Evolutionary conservation across 2,888 invertebrate genomes (phyloP).

Genomic region (Octonoba sinensis): DNA sequence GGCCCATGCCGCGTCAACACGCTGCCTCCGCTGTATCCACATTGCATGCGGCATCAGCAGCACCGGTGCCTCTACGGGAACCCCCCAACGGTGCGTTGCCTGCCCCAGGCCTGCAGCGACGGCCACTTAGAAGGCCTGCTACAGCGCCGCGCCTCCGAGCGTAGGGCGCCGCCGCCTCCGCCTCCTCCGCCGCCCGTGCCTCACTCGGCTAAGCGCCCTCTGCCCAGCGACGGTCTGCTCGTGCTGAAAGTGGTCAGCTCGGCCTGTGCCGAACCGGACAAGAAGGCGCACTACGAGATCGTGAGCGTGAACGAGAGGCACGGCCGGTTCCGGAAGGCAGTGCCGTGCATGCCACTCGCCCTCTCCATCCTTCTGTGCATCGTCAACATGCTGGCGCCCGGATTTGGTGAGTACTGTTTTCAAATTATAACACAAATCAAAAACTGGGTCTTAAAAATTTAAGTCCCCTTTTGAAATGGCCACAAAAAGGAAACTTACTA

Average conservation of each 20-base stretch:
- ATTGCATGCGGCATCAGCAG: constrained; percentile 62
- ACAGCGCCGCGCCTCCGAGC: constrained; percentile 30
- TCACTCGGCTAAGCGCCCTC: constrained; percentile 9
- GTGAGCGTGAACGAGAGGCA: constrained; percentile 61
- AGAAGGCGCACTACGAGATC: constrained; percentile 58
- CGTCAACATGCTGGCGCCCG: constrained; percentile 62
- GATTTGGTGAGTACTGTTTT: constrained; percentile 52
- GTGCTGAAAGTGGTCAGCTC: constrained; percentile 59
- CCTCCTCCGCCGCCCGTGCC: not conserved
- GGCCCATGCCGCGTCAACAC: constrained; percentile 57
- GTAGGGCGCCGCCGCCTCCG: not conserved
- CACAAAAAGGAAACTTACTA: no score
- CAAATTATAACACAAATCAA: not conserved
- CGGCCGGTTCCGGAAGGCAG: constrained; percentile 62
- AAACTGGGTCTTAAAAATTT: no score
- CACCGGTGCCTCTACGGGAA: constrained; percentile 61
- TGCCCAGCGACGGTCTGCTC: constrained; percentile 34
- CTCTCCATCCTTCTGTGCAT: constrained; percentile 61
- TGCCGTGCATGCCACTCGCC: constrained; percentile 63
- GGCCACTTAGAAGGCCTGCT: constrained; percentile 39
- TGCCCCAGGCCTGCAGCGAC: constrained; percentile 56
- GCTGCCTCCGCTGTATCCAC: constrained; percentile 57
- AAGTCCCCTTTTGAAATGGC: no score
- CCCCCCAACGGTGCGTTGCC: constrained; percentile 10
- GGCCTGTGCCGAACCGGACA: constrained; percentile 60